Evolutionary conservation across 2,888 invertebrate genomes (phyloP), one percentile per base, ranked within the genome.

Genomic region (Stramonita haemastoma): DNA sequence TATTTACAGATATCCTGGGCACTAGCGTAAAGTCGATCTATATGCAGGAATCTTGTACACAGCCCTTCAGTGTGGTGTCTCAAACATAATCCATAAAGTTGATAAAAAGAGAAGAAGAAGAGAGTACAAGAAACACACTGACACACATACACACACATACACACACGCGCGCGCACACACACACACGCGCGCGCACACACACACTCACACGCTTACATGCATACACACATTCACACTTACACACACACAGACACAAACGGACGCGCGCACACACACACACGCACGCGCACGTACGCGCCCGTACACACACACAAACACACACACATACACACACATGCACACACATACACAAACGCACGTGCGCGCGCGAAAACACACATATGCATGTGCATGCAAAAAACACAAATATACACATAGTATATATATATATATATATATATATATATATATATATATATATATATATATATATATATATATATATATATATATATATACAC

Each of bases 291-390:
- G 17, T 17, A 60, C 60, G 17, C n/a, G n/a, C n/a, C 46, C 46
- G n/a, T n/a, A 73, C 73, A 73, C 73, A 73, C 73, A 73, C n/a
- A 73, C 73, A 73, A 4, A 73, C n/a, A n/a, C n/a, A 73, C 73
- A 73, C 73, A 73, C 73, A 73, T n/a, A 73, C 73, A 73, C 73
- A n/a, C n/a, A 73, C n/a, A n/a, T 26, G n/a, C 73, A n/a, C n/a
- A n/a, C 83, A 22, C 36, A 83, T 19, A 26, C 36, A n/a, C 17
- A 83, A 22, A 6, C 36, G 46, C 46, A 22, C 36, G 36, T 46
- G 22, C 81, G 36, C 77, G 17, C 34, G 36, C 81, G 36, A 36
- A 81, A 11, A 34, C 81, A 81, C 13, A 29, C 5, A 29, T 13
- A 32, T 26, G 26, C 79, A 32, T 26, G 26, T 32, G 11, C 34